These are phyloP conservation scores for Oxygymnocypris stewartii DNA, from an alignment of 2,113 vertebrate species.

Conservation along the genomic window DNA sequence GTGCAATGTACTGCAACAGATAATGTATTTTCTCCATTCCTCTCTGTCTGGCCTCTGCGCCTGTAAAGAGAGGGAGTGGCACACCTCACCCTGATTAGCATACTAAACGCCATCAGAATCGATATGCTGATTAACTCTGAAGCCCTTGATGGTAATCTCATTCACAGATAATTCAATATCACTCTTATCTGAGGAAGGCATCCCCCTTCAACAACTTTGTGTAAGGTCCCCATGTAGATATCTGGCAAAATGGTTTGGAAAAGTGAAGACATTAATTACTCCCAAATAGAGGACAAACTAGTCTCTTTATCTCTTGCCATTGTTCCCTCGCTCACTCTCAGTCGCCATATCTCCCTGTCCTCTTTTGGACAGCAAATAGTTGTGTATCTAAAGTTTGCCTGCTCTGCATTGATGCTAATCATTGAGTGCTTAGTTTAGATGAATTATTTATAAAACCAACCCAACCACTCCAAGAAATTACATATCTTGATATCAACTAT, in stretches of 20 bases:
- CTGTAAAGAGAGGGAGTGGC: constrained; percentile 4
- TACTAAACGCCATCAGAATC: constrained; percentile 61
- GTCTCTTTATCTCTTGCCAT: constrained; percentile 34
- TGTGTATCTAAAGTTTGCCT: not conserved
- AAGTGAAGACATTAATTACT: constrained; percentile 61
- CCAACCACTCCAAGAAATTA: not conserved
- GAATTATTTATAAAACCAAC: not conserved
- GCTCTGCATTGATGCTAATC: not conserved
- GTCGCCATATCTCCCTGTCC: not conserved
- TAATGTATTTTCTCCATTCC: constrained; percentile 24
- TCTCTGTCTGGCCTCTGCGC: constrained; percentile 17
- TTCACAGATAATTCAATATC: constrained; percentile 64
- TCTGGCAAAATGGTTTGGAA: constrained; percentile 26
- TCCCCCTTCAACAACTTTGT: constrained; percentile 59
- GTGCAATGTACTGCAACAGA: not conserved
- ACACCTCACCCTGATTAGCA: constrained; percentile 47
- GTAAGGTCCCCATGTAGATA: constrained; percentile 52
- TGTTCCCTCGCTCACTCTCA: not conserved
- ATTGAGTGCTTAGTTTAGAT: not conserved
- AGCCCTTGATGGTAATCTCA: constrained; percentile 64
- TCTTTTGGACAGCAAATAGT: constrained; percentile 14
- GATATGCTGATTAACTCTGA: constrained; percentile 66
- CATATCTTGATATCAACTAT: not conserved
- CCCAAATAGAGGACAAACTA: constrained; percentile 43
- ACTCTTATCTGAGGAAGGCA: constrained; percentile 65